Base-by-base conservation (phyloP, 2,888 invertebrate species). In the Sussaba pulchella region DNA sequence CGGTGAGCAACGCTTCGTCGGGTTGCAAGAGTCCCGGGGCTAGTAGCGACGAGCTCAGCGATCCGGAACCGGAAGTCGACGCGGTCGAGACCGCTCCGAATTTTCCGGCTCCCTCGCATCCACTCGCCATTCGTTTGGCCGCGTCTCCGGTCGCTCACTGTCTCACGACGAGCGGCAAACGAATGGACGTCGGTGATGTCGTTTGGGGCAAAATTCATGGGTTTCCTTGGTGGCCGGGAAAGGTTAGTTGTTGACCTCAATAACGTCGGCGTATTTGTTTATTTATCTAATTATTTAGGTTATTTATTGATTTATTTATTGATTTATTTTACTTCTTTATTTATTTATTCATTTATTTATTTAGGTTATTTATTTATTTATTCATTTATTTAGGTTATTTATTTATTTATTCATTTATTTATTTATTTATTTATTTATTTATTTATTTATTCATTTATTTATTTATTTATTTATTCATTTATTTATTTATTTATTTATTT, bases 151-250 rank as follows among this genome's bases (percentile, higher is more conserved):
- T 95, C 2, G 92, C 93, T 10, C 94, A 94, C 82, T 95, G 94
- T 84, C 90, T 93, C 3, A 93, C 93, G 4, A 92, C 93, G 6
- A 93, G 93, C 82, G 94, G 94, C 83, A 92, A 90, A 26, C 87
- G 93, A 73, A 93, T 96, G 87, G 93, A 94, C 17, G 94, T 95
- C 0, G 97, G 97, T 0, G 97, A 97, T 91, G 95, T 97, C 66
- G 96, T 97, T 3, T 97, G 97, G 97, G 97, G 97, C 0, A 97
- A 97, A 92, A 95, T 97, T 57, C 95, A 95, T 82, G 97, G 97
- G 0, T 97, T 96, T 89, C 97, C 97, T 0, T 97, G 97, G 97
- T 97, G 97, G 97, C 97, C 97, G 0, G 97, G 96, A 17, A 95
- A 96, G 91, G 95, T 96, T 77, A 72, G 84, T n/a, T 12, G 52